Percentiles rank a stretch among this genome's conserved stretches.
Evolutionary conservation across 2,797 vertebrate genomes (phyloP).

Genomic region (Squalus acanthias): DNA sequence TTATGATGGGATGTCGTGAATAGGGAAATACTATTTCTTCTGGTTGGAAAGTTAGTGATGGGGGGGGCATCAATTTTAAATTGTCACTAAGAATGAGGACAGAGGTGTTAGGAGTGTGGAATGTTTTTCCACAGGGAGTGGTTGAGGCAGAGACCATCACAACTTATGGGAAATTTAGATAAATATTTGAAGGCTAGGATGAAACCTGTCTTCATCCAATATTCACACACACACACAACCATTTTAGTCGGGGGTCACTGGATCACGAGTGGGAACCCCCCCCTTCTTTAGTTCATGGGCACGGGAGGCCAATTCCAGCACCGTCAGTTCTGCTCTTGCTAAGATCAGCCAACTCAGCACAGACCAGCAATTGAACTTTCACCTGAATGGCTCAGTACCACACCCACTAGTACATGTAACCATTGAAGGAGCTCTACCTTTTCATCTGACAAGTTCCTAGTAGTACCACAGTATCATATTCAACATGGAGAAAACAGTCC

Average conservation of each 20-base stretch:
- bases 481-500: neutral
- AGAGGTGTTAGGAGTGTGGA: neutral
- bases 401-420: neutral
- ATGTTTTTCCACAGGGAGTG: neutral
- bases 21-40: neutral
- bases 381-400: neutral
- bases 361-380: neutral
- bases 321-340: neutral
- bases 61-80: neutral
- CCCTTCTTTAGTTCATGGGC: neutral
- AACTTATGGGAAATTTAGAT: neutral
- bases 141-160: neutral
- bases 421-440: neutral
- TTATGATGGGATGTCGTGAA: neutral
- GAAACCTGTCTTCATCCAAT: neutral
- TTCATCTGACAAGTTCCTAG: neutral
- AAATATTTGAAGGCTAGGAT: neutral
- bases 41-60: neutral
- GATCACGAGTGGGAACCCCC: too few species aligned
- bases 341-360: neutral
- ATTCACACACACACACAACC: neutral
- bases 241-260: neutral
- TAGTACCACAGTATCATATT: neutral
- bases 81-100: neutral
- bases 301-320: neutral